These are phyloP conservation scores for Crematogaster levior DNA, from an alignment of 2,888 invertebrate species.

Conservation along the genomic window DNA sequence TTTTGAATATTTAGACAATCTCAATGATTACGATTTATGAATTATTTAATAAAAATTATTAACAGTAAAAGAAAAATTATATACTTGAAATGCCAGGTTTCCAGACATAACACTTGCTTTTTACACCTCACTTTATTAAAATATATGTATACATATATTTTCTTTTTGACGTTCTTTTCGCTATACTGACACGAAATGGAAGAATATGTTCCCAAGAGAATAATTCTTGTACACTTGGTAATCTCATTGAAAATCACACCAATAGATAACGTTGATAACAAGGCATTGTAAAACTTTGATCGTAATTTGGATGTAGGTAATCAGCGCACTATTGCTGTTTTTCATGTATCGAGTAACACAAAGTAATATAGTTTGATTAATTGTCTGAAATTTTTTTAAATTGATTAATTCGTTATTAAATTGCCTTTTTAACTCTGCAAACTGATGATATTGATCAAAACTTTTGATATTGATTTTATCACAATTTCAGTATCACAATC, in stretches of 20 bases:
- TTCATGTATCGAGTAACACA: background rate
- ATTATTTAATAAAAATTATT: background rate
- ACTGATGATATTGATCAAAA: too few species aligned
- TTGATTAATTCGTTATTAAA: background rate
- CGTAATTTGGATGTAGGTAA: background rate
- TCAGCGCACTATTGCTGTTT: background rate
- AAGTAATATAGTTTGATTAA: background rate
- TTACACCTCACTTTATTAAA: conserved; percentile 18
- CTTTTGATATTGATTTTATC: background rate
- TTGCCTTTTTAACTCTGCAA: background rate
- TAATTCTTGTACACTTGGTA: conserved; percentile 32
- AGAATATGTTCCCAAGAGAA: conserved; percentile 22
- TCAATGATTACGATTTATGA: background rate
- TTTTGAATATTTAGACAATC: background rate
- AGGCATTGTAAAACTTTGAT: background rate
- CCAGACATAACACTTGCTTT: conserved; percentile 55
- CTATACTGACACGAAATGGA: conserved; percentile 23
- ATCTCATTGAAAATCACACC: conserved; percentile 22
- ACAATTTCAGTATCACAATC: conserved; percentile 9
- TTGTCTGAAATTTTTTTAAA: background rate
- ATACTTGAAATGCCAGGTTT: conserved; percentile 63
- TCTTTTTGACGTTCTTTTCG: conserved; percentile 8
- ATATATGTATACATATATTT: background rate
- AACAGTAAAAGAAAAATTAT: conserved; percentile 1
- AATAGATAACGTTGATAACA: conserved; percentile 65